Base-by-base conservation (phyloP, 2,113 vertebrate genomes). In the Rhinoderma darwinii region DNA sequence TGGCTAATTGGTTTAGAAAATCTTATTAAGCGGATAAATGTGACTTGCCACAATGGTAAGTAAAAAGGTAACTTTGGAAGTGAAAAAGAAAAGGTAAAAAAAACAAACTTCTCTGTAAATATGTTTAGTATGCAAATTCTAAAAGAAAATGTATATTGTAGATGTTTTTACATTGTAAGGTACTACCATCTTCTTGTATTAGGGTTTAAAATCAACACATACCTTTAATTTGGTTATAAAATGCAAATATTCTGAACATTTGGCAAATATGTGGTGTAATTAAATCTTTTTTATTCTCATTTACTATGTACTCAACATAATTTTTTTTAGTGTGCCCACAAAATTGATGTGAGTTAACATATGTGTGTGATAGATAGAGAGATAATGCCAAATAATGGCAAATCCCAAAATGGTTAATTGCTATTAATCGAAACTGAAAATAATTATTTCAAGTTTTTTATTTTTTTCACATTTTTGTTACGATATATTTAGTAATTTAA, bases 1-100 rank as follows among this genome's bases (percentile, higher is more conserved):
- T 75, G 70, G 25, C 51, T 84, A 84, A 84, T 84, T 76, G 72
- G n/a, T 84, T 84, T 84, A 76, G 72, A 76, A 66, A 51, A 30
- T 73, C 20, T 44, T 84, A 44, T 75, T 84, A 41, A 76, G 50
- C 75, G 72, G 72, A 83, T 72, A 51, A 50, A 83, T 83, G n/a
- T 32, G 43, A 83, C 43, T 83, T 83, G 82, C 63, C 82, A 51
- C 20, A 18, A 72, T 72, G 82, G 82, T 83, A 83, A 84, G 72
- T 84, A 75, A 56, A 63, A 54, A 75, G 37, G 15, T 18, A 6
- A 2, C 61, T 20, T 41, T 9, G 72, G 1, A 17, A 15, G 51
- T 61, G 39, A 43, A 7, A n/a, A 75, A 61, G 7, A 59, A 4
- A 15, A 43, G 51, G 30, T 70, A 18, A 84, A 43, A 61, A n/a